Base-by-base conservation (phyloP, 2,888 invertebrate species). In the Pomacea canaliculata region DNA sequence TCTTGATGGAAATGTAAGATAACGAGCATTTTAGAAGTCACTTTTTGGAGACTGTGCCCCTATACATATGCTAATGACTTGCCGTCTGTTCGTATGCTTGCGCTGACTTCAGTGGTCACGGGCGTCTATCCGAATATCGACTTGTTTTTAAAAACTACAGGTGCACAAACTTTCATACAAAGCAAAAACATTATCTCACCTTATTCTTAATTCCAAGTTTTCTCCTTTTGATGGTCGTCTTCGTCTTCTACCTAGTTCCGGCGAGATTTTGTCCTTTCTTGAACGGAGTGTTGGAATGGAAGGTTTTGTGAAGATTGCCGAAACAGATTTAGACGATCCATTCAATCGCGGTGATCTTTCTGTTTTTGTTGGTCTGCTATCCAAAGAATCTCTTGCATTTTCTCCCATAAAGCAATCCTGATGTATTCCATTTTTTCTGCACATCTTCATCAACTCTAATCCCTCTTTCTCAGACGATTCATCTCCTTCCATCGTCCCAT, bases 381-480 rank as follows among this genome's bases (percentile, higher is more conserved):
- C 82, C 73, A 82, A 81, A 49, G 82, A 78, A 70, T 86, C 83
- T 71, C 82, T 80, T 71, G 83, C 78, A 79, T 83, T 85, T 76
- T 85, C 85, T 60, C 82, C 84, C 80, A 84, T 81, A 76, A 83
- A 85, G 78, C 84, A 85, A 63, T 79, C 81, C 77, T 84, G 83
- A 73, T 82, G 86, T 73, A 87, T 80, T 78, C 88, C 88, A 83
- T 87, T 88, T 83, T 85, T 87, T 80, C 83, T 87, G 81, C 86
- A 86, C 77, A 86, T 79, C 74, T 86, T 83, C 46, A 80, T 82
- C 70, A 85, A 78, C 75, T 85, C 83, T 76, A 80, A 80, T 69
- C 79, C 82, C 78, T 78, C 81, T 79, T 85, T 84, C 77, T 85
- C 83, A 78, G 83, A 79, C 79, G 78, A 80, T 79, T 85, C 85